Base-by-base conservation (phyloP, 2,113 vertebrate genomes). In the Cyprinodon brontotheroides region DNA sequence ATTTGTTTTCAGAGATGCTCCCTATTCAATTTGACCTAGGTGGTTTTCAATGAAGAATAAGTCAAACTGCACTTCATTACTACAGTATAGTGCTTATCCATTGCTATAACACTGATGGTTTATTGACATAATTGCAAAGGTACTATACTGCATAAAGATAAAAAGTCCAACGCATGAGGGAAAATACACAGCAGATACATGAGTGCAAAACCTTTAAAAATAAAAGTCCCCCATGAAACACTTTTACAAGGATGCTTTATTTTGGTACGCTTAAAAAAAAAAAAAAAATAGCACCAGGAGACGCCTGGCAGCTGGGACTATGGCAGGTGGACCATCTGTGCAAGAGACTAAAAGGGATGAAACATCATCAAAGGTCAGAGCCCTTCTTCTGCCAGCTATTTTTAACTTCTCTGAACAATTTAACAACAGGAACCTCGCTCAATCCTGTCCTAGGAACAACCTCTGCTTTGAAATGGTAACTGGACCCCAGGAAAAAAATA, bases 361-460 rank as follows among this genome's bases (percentile, higher is more conserved):
- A 73, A 79, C 43, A 39, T 59, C 66, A 73, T 36, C 70, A 88
- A 86, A 89, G 87, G 83, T 91, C 79, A 80, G 59, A 70, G 70
- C 62, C 9, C 72, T 79, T 76, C 80, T 74, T 80, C 66, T 84
- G 59, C 5, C 39, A 15, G 83, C 68, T 92, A 91, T 91, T 87
- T 90, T 86, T 87, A 91, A 78, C 75, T 72, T 12, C 45, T 63
- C 80, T 72, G 77, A 72, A 74, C 78, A 82, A 82, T 5, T 36
- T 72, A 82, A 80, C 81, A 81, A 73, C 75, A 83, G 75, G 68
- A 86, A 83, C 80, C 63, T 76, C 72, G 76, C 57, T 72, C 81
- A 75, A 81, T 70, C 61, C 53, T 68, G 76, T 61, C 74, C 36
- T 65, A 76, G 75, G 75, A 86, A 72, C n/a, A 38, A 37, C 40